A percentile compares a stretch with the other conserved stretches of the same genome.
Conservation (phyloP, 2,888 invertebrate genomes). For the Galeopsomyia nigrocyanea region DNA sequence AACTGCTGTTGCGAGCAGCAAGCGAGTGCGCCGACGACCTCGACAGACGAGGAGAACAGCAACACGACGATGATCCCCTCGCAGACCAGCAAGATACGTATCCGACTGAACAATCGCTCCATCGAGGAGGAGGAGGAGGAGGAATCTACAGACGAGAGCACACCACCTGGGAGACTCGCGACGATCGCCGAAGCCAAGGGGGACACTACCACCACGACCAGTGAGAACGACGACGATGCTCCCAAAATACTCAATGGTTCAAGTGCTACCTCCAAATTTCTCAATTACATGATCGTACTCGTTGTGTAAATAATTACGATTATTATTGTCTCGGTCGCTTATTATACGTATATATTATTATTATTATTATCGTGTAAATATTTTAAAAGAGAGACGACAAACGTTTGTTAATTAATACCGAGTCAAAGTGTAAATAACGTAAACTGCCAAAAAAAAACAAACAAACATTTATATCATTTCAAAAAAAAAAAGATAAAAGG, state of each 20-base stretch:
- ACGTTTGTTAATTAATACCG: neutral
- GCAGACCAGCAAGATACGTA: conserved; percentile 60
- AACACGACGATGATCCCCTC: conserved; percentile 37
- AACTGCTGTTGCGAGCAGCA: conserved; percentile 47
- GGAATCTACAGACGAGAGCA: conserved; percentile 19
- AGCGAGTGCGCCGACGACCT: conserved; percentile 38
- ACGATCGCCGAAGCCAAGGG: conserved; percentile 64
- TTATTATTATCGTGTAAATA: no score
- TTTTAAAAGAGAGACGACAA: no score
- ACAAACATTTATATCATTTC: no score
- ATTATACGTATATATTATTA: no score
- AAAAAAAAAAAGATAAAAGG: no score
- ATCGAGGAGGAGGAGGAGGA: conserved; percentile 60
- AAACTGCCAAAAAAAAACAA: conserved; percentile 56
- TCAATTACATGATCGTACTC: conserved; percentile 65
- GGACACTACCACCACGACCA: conserved; percentile 57
- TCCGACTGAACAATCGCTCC: conserved; percentile 60
- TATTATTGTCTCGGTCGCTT: conserved; percentile 15
- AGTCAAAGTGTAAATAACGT: conserved; percentile 10
- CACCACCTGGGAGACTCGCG: conserved; percentile 59
- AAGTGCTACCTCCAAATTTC: conserved; percentile 53
- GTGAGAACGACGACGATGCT: conserved; percentile 59
- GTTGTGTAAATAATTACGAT: conserved; percentile 60
- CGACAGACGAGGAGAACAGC: conserved; percentile 43
- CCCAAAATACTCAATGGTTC: conserved; percentile 52